Conservation (phyloP, 1,140 invertebrate genomes). For the Lycorma delicatula region DNA sequence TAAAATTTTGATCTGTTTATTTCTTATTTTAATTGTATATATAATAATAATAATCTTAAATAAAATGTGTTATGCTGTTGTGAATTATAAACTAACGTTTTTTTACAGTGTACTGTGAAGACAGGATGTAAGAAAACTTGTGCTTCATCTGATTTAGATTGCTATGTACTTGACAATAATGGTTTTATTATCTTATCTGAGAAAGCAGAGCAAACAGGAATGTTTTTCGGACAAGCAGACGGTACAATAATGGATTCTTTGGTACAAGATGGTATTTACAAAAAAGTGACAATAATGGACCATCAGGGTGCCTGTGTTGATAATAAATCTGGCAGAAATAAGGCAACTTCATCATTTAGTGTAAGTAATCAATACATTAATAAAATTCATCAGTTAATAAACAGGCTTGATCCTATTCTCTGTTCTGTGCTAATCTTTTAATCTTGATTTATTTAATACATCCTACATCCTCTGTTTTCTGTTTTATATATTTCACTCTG, state of each 20-base stretch:
- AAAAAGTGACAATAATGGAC: conserved; percentile 72
- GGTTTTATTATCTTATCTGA: conserved; percentile 90
- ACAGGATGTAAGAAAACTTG: conserved; percentile 70
- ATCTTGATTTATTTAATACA: too few relatives aligned
- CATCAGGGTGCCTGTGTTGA: conserved; percentile 82
- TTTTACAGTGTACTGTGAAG: conserved; percentile 57
- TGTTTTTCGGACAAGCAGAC: conserved; percentile 88
- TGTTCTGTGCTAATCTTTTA: too few relatives aligned
- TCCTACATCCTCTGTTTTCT: too few relatives aligned
- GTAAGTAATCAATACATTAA: conserved; percentile 32
- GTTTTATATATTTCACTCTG: conserved; percentile 24
- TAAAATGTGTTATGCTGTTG: too few relatives aligned
- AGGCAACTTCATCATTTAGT: conserved; percentile 34
- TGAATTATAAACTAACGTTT: too few relatives aligned
- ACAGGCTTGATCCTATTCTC: too few relatives aligned
- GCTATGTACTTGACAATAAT: conserved; percentile 87
- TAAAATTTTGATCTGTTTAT: too few relatives aligned
- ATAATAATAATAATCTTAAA: too few relatives aligned
- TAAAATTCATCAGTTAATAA: neutral
- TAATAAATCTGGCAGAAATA: conserved; percentile 59
- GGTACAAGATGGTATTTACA: conserved; percentile 83
- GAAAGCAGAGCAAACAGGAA: conserved; percentile 68
- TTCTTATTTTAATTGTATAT: too few relatives aligned
- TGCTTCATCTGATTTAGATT: conserved; percentile 76
- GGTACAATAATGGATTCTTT: conserved; percentile 91